Evolutionary conservation across 2,797 vertebrate species (phyloP).

Genomic region (Pseudochirops cupreus): DNA sequence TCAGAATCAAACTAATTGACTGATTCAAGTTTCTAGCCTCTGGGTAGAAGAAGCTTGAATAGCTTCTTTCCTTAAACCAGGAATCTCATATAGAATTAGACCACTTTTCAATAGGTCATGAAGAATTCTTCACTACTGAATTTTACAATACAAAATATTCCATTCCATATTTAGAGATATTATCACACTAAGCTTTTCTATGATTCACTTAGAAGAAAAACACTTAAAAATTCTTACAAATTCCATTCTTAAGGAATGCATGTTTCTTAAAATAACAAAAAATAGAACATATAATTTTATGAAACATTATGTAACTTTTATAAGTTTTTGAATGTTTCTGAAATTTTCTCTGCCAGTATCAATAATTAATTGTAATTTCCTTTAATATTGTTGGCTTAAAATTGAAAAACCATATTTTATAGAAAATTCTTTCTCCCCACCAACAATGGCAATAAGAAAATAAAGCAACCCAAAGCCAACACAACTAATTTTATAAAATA

Average conservation of each 20-base stretch:
- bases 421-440: conserved; percentile 79
- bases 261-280: conserved; percentile 55
- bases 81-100: conserved; percentile 24
- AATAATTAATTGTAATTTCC: conserved; percentile 79
- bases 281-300: conserved; percentile 71
- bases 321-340: conserved; percentile 74
- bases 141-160: neutral
- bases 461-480: conserved; percentile 15
- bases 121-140: neutral
- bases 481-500: conserved; percentile 78
- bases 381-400: conserved; percentile 78
- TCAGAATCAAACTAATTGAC: neutral
- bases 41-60: neutral
- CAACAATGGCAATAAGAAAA: conserved; percentile 71
- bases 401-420: conserved; percentile 77
- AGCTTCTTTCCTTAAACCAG: neutral
- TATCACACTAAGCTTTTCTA: conserved; percentile 65
- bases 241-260: conserved; percentile 41
- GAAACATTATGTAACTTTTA: conserved; percentile 75
- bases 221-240: conserved; percentile 47
- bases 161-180: conserved; percentile 72
- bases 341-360: conserved; percentile 69
- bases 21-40: neutral
- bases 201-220: conserved; percentile 61
- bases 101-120: neutral